Conservation (phyloP, 2,113 vertebrate species). For the Penelope pileata region DNA sequence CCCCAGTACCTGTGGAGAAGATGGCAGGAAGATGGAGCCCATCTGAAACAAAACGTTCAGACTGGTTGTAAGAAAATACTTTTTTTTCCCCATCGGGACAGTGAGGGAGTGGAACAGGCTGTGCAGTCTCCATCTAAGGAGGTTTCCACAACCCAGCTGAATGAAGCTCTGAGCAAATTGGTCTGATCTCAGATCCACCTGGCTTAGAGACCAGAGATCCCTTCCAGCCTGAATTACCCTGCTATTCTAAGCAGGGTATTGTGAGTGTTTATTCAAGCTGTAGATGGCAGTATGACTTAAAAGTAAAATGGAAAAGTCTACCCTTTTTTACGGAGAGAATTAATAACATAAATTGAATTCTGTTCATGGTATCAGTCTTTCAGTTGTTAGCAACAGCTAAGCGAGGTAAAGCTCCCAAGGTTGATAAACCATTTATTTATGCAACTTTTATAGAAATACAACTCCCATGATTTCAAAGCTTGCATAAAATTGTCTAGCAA, state of each 20-base stretch:
- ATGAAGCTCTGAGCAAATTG: background rate
- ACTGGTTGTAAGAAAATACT: background rate
- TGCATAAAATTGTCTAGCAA: background rate
- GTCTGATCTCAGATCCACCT: background rate
- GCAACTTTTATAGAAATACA: background rate
- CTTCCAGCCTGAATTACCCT: background rate
- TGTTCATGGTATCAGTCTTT: background rate
- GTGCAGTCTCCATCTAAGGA: background rate
- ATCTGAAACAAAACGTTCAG: background rate
- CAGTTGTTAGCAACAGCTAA: background rate
- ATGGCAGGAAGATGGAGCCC: background rate
- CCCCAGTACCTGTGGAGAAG: background rate
- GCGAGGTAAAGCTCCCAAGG: background rate
- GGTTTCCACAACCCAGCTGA: background rate
- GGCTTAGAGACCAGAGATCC: background rate
- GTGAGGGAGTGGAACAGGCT: background rate
- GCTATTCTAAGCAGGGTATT: background rate
- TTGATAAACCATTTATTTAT: background rate
- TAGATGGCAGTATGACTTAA: slow-evolving; percentile 74
- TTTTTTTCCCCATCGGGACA: background rate
- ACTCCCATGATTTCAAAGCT: background rate
- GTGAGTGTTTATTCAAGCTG: background rate
- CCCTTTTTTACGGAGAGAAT: background rate
- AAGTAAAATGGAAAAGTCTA: background rate
- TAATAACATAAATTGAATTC: background rate